phyloP scores from a whole-genome alignment of 2,113 vertebrate genomes.

The Lichenostomus cassidix region DNA sequence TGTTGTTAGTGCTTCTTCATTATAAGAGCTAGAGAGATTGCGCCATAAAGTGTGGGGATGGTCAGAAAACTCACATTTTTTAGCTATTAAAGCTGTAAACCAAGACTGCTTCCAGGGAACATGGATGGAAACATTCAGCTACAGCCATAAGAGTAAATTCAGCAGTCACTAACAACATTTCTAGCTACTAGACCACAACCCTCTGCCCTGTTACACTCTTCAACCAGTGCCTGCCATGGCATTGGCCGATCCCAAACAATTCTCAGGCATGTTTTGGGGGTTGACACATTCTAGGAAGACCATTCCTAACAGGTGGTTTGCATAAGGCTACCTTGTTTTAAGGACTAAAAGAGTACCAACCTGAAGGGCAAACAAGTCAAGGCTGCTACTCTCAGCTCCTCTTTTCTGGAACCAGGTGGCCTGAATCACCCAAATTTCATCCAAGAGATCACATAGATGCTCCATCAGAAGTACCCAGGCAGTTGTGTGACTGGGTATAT shows the following conservation, averaged over 20 bases:
- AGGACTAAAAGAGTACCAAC: neutral
- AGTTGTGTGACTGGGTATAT: neutral
- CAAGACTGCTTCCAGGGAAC: neutral
- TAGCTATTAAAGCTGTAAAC: slow-evolving; percentile 4
- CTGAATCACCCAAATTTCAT: neutral
- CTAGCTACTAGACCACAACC: neutral
- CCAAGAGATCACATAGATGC: neutral
- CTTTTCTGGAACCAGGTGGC: neutral
- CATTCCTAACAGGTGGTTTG: neutral
- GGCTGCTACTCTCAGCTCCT: neutral
- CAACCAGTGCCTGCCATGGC: neutral
- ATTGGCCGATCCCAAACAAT: neutral
- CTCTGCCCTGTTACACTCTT: neutral
- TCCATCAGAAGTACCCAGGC: neutral
- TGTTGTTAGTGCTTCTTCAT: slow-evolving; percentile 7
- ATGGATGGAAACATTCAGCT: neutral
- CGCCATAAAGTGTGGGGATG: neutral
- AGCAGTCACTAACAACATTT: neutral
- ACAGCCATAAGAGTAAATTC: slow-evolving; percentile 1
- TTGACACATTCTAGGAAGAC: neutral
- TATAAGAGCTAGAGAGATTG: neutral
- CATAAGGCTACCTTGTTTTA: neutral
- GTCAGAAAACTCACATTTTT: slow-evolving; percentile 29
- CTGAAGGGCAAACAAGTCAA: neutral
- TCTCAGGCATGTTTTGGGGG: neutral